A percentile compares a stretch with the other conserved stretches of the same genome.
phyloP scores from a whole-genome alignment of 1,140 invertebrate species.

The Drosophila insularis region DNA sequence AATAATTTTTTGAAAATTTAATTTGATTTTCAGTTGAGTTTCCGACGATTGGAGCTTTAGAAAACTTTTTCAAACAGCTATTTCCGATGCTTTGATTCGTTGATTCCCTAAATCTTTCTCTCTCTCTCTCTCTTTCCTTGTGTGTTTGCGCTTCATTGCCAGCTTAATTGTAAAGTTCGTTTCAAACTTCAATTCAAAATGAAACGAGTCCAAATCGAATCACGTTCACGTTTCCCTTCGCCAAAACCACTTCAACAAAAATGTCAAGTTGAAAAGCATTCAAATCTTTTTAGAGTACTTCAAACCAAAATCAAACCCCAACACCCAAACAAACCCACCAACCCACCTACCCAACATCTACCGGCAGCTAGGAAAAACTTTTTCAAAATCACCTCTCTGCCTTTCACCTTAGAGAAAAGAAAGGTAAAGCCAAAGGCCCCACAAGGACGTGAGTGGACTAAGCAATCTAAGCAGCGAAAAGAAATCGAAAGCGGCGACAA shows the following conservation, averaged over 20 bases:
- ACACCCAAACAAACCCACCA: too few species aligned
- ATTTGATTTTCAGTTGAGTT: slow-evolving; percentile 62
- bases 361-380: slow-evolving; percentile 41
- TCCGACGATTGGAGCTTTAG: slow-evolving; percentile 3
- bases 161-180: slow-evolving; percentile 68
- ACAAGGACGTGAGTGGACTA: slow-evolving; percentile 57
- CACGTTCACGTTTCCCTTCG: slow-evolving; percentile 7
- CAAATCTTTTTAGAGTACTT: slow-evolving; percentile 58
- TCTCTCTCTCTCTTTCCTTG: not conserved
- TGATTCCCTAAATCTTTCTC: slow-evolving; percentile 7
- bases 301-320: not conserved
- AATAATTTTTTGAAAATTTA: slow-evolving; percentile 72
- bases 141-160: slow-evolving; percentile 63
- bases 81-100: slow-evolving; percentile 10
- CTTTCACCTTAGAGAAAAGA: slow-evolving; percentile 42
- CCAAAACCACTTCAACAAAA: slow-evolving; percentile 66
- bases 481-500: slow-evolving; percentile 60
- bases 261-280: slow-evolving; percentile 72
- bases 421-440: slow-evolving; percentile 29
- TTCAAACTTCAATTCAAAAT: slow-evolving; percentile 3
- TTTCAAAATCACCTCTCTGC: slow-evolving; percentile 67
- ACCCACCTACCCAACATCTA: not conserved
- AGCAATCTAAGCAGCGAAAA: slow-evolving; percentile 27
- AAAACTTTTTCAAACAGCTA: slow-evolving; percentile 20
- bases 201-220: slow-evolving; percentile 36